Base-by-base conservation (phyloP, 1,140 invertebrate genomes). In the Atta cephalotes region DNA sequence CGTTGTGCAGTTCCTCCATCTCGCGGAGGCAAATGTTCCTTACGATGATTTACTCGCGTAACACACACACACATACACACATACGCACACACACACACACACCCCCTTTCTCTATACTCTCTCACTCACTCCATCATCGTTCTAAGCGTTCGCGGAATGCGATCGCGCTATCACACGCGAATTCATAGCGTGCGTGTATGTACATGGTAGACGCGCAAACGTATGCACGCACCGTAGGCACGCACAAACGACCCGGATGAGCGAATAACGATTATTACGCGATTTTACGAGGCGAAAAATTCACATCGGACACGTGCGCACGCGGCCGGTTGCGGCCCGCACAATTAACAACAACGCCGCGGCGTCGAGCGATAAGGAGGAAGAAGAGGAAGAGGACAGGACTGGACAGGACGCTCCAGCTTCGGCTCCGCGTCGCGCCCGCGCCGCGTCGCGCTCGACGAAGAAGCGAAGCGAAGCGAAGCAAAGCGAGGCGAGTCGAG, bases 1-100 rank as follows among this genome's bases (percentile, higher is more conserved):
- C 95, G 88, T 95, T 95, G 77, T 95, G 94, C 90, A 93, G 91
- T 88, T 94, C 94, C 85, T 95, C 95, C 95, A 95, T 95, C 86
- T 87, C 88, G 91, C 81, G 87, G 87, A 87, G 89, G 77, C 81
- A 78, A 84, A 53, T 66, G 82, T 88, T 90, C 51, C 25, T 60
- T 39, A 80, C 72, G 74, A 60, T 65, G 85, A 84, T 70, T 63
- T 58, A 79, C 76, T 85, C 60, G 71, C 45, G 62, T 53, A 65
- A 51, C 35, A 39, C 35, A 39, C 35, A 39, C 1, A 7, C 7
- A 39, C 35, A 39, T 12, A 60, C 60, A 28, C 60, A 39, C 35
- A 51, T 14, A 21, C 9, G 25, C 12, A 12, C 35, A 51, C 21
- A 51, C 21, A 21, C 18, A 16, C 25, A 51, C 21, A 21, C 18